Base-by-base conservation (phyloP, 1,140 invertebrate species). In the Scaptomyza graminum region DNA sequence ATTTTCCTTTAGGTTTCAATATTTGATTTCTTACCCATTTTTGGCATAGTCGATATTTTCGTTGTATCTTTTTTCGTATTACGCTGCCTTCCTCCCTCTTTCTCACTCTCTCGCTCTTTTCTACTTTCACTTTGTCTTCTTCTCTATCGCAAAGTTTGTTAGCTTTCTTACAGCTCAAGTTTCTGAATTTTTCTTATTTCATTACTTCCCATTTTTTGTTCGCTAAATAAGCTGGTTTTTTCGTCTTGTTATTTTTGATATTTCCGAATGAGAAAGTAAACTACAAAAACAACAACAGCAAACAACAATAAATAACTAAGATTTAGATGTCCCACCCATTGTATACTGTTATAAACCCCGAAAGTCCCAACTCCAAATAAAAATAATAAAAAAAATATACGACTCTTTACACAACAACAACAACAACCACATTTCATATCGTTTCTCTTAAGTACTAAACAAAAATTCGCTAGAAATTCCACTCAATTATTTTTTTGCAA, bases 361-460 rank as follows among this genome's bases (percentile, higher is more conserved):
- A 60, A 60, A 43, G 55, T 65, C 61, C 68, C 18, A 56, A 25
- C 44, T 56, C 37, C 62, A 47, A 50, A 66, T 11, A 47, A 50
- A 15, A 46, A 44, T 3, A 49, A 51, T 13, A 31, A n/a, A 34
- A 28, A 56, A 44, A 46, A 39, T 31, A 69, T 13, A 46, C 66
- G 67, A 85, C 64, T 80, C 76, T 77, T 49, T 70, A 85, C 74
- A 84, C 76, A 84, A 79, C 76, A 77, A 59, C 46, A 62, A 62
- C 81, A 85, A 85, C 82, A 85, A 85, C 77, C 81, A 87, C 82
- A 87, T 87, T 87, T 87, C 82, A 87, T 87, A 87, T 81, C 82
- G 82, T 87, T 87, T 87, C 82, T 71, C 71, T 60, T 65, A 68
- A 69, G 56, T 55, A 65, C 39, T 68, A 60, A 56, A 78, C 66